A percentile compares a stretch with the other conserved stretches of the same genome.
These are phyloP conservation scores for Menura novaehollandiae DNA, from an alignment of 2,113 vertebrate species.

Conservation along the genomic window DNA sequence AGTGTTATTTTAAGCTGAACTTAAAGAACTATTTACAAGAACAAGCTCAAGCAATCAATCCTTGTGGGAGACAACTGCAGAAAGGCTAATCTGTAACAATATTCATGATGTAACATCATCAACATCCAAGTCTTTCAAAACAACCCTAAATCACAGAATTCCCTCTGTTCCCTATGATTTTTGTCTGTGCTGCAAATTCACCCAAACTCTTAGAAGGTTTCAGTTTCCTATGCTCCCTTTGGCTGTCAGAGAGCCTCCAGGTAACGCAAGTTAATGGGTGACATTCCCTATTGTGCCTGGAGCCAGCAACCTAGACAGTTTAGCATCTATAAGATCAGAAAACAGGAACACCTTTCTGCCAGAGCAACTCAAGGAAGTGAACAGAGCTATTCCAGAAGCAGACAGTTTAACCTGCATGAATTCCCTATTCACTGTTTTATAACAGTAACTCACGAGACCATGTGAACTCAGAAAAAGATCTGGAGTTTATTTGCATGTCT, in stretches of 20 bases:
- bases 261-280: rapidly evolving
- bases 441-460: not conserved
- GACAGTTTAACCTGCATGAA: not conserved
- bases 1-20: not conserved
- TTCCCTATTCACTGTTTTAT: not conserved
- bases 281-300: rapidly evolving
- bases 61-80: not conserved
- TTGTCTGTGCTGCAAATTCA: not conserved
- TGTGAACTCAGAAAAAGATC: rapidly evolving
- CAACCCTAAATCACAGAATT: not conserved
- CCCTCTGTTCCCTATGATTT: not conserved
- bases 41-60: not conserved
- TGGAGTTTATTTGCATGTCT: not conserved
- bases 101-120: too few species aligned
- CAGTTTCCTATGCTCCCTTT: not conserved
- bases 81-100: not conserved
- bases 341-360: not conserved
- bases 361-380: not conserved
- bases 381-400: not conserved
- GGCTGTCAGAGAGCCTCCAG: not conserved
- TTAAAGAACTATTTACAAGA: not conserved
- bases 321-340: not conserved
- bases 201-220: not conserved
- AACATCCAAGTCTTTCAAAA: not conserved
- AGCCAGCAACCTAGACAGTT: not conserved